Conservation (phyloP, 2,888 invertebrate genomes). For the Tanypteryx hageni region DNA sequence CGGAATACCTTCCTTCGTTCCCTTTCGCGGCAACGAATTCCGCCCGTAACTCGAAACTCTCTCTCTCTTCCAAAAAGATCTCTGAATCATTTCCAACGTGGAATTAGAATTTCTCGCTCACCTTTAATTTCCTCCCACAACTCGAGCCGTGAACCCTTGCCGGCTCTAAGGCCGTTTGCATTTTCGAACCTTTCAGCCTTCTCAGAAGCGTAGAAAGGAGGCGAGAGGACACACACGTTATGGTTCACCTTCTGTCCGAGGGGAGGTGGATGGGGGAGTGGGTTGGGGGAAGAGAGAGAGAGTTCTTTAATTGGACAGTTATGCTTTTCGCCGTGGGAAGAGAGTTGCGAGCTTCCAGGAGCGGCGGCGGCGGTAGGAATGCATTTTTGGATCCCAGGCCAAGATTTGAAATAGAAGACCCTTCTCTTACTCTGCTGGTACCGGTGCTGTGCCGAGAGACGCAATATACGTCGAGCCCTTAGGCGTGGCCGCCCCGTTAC, state of each 20-base stretch:
- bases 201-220: no score
- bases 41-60: neutral
- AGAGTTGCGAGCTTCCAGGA: no score
- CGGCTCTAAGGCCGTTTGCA: no score
- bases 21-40: neutral
- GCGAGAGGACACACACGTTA: no score
- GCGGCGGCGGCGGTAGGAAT: neutral
- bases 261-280: neutral
- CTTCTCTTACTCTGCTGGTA: neutral
- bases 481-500: no score
- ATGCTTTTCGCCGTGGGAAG: neutral
- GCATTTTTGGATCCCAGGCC: slow-evolving; percentile 17
- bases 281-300: neutral
- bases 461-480: no score
- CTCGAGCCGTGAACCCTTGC: neutral
- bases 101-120: neutral
- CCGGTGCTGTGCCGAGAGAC: no score
- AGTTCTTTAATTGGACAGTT: neutral
- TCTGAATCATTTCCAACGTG: neutral
- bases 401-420: slow-evolving; percentile 35
- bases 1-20: neutral
- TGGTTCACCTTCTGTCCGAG: no score
- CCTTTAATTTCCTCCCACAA: neutral
- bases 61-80: neutral
- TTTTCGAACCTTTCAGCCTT: no score